phyloP scores from a whole-genome alignment of 2,113 vertebrate species.

The Thoracochromis brauschi region DNA sequence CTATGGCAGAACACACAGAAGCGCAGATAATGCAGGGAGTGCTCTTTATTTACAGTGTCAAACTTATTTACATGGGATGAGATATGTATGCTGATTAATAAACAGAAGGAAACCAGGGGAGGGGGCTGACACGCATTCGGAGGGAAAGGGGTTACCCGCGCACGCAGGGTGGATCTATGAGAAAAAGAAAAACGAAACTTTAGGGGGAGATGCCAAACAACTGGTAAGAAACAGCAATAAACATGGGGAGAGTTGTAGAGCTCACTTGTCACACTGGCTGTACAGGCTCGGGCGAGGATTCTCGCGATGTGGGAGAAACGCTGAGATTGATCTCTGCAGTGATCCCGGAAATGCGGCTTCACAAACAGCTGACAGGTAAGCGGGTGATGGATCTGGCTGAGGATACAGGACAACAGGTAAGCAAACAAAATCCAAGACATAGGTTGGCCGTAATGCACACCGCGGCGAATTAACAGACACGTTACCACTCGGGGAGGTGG shows the following conservation, averaged over 20 bases:
- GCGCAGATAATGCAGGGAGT: background rate
- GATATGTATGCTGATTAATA: background rate
- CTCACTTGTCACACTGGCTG: too few species aligned
- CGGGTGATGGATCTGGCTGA: accelerated
- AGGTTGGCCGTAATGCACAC: background rate
- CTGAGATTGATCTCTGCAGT: background rate
- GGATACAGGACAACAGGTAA: background rate
- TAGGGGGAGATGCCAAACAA: background rate
- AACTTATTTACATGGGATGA: background rate
- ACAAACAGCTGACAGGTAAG: background rate
- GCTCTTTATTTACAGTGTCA: background rate
- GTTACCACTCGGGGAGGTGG: accelerated
- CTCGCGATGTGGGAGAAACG: accelerated
- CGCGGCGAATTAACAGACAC: accelerated
- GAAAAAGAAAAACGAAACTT: background rate
- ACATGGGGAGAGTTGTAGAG: background rate
- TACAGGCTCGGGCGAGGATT: background rate
- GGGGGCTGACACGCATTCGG: background rate
- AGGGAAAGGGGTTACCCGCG: too few species aligned
- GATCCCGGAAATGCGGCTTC: background rate
- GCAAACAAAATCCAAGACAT: background rate
- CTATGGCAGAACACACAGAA: background rate
- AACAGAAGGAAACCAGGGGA: background rate
- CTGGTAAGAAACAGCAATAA: background rate
- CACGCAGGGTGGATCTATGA: background rate